Evolutionary conservation across 2,888 invertebrate genomes (phyloP), one percentile per base, ranked within the genome.

Genomic region (Patella pellucida): DNA sequence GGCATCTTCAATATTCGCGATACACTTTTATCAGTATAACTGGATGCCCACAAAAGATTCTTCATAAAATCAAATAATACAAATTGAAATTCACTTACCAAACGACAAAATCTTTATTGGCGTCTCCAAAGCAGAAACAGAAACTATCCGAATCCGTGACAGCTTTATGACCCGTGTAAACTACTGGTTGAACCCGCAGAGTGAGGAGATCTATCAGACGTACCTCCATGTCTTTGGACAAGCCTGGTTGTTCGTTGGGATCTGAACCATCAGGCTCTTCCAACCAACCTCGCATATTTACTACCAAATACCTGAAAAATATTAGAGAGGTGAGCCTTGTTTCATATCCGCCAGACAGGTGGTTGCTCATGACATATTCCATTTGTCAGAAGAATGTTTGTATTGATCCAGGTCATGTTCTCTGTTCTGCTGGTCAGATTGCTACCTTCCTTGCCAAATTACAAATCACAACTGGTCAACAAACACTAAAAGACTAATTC

Each of bases 71-170:
- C 41, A 0, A 41, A 41, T 41, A 7, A 7, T 41, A 41, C 9
- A 9, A 41, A 41, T 41, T 9, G 41, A 41, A 41, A 9, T 41
- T 7, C 41, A 19, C 56, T 62, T 62, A 62, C 62, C 62, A 62
- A 62, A 62, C 62, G 23, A 62, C 62, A 23, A 62, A 62, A 23
- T 62, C 62, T 62, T 62, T 62, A 19, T 62, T 62, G 23, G 62
- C 62, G 23, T 62, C 62, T 23, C 62, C 62, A 14, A 62, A 62
- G 23, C 62, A 62, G 62, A 62, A 62, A 62, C 62, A 62, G 23
- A 62, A 62, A 3, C 62, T 62, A 19, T 62, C 62, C 23, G 62
- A 23, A 62, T 62, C 62, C 11, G 62, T 23, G 9, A 62, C 62
- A 12, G 62, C 62, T 62, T 62, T 62, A 19, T 62, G 62, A 12